Evolutionary conservation across 2,888 invertebrate species (phyloP), one percentile per base, ranked within the genome.

Genomic region (Cetonia aurata): DNA sequence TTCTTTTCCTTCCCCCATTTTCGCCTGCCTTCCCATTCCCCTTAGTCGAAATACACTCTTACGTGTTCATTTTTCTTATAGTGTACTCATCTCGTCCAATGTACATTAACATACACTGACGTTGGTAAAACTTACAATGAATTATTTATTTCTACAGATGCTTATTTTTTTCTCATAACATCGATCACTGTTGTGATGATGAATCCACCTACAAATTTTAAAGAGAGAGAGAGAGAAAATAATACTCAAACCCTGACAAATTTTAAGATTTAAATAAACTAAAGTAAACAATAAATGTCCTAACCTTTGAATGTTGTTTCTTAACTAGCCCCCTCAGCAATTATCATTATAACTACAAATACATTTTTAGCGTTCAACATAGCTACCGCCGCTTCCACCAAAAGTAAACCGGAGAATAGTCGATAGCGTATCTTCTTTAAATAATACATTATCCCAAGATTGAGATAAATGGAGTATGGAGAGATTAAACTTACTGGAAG

Each of bases 361-460:
- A 48, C 60, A 60, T 46, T 46, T 46, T 59, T 60, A 48, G 31
- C 62, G 37, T 62, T 48, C 33, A 62, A 62, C 48, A n/a, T 1
- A 31, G 44, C 12, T 8, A 62, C 44, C 33, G 6, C 19, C 48
- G 31, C 33, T 25, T 25, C 25, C 25, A 25, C 48, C 33, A 48
- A 48, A 62, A 62, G 44, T 48, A 62, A 62, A 19, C 9, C 31
- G 31, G 10, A 33, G 44, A 74, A 73, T 73, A 70, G 71, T 72
- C 72, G 74, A 75, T 73, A 74, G 74, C 72, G 70, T 70, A 72
- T 72, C 74, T 78, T 81, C 81, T 82, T 83, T 84, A 83, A 84
- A 84, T 84, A 84, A 84, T 83, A 83, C 83, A 84, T 84, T 81
- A 83, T 82, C 81, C 79, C 80, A 78, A 83, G 84, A 84, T 84